Conservation (phyloP, 2,888 invertebrate genomes). For the Cosmorhoe ocellata region DNA sequence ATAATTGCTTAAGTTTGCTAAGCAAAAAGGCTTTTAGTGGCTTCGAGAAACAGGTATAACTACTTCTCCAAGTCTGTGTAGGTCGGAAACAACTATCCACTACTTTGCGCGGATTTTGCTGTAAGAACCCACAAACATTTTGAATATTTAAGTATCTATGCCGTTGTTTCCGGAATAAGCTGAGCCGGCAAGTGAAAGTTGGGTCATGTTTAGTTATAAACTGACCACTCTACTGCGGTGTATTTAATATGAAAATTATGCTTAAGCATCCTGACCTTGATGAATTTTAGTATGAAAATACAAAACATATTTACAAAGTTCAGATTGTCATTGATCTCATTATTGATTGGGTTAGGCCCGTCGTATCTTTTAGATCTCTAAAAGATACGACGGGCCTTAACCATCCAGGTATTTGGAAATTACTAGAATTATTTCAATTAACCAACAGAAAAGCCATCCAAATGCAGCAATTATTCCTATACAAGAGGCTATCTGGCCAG, state of each 20-base stretch:
- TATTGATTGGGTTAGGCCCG: too few relatives aligned
- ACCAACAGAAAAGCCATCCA: too few relatives aligned
- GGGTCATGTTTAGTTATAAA: constrained; percentile 16
- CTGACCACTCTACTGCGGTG: constrained; percentile 1
- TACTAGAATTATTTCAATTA: too few relatives aligned
- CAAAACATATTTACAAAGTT: too few relatives aligned
- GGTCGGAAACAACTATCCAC: constrained; percentile 25
- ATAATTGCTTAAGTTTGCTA: constrained; percentile 45
- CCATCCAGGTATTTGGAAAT: too few relatives aligned
- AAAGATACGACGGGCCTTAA: too few relatives aligned
- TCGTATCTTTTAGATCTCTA: too few relatives aligned
- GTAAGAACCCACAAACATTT: constrained; percentile 21
- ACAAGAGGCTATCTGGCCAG: too few relatives aligned
- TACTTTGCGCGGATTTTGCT: constrained; percentile 22
- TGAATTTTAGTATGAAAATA: too few relatives aligned
- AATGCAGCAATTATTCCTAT: too few relatives aligned
- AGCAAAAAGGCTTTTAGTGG: constrained; percentile 40
- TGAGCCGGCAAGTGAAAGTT: constrained; percentile 10
- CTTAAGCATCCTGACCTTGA: too few relatives aligned
- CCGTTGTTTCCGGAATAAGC: constrained; percentile 15
- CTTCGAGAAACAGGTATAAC: constrained; percentile 33
- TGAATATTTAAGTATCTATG: constrained; percentile 15
- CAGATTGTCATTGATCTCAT: too few relatives aligned
- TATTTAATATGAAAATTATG: not conserved
- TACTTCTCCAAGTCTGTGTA: constrained; percentile 28